Percentiles rank a stretch among this genome's conserved stretches.
phyloP scores from a whole-genome alignment of 2,113 vertebrate species.

The Dasyprocta punctata region DNA sequence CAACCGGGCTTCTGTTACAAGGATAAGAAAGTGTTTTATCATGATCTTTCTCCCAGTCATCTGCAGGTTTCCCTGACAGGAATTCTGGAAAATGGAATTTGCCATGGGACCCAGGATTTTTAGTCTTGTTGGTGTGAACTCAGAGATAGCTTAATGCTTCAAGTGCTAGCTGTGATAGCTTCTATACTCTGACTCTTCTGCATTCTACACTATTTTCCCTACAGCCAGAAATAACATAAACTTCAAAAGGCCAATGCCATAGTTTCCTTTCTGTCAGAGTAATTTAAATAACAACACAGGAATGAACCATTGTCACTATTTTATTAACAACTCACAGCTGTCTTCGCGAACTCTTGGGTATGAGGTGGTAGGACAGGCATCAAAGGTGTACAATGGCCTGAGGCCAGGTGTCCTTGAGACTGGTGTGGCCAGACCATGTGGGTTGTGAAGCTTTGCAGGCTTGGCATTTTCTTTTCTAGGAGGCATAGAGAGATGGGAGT shows the following conservation, averaged over 20 bases:
- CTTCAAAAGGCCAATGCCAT: slow-evolving; percentile 14
- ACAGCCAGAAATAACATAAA: background rate
- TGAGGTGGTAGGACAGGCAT: background rate
- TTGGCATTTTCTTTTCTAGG: background rate
- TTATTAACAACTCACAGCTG: background rate
- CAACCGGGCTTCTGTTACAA: background rate
- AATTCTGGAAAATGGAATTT: background rate
- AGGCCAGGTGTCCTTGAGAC: background rate
- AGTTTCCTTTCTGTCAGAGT: background rate
- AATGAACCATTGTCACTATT: background rate
- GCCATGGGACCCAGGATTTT: background rate
- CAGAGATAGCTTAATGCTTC: background rate
- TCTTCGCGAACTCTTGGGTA: background rate
- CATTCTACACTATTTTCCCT: background rate
- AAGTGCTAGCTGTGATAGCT: background rate
- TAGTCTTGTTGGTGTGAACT: background rate
- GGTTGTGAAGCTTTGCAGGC: background rate
- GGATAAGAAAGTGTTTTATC: background rate
- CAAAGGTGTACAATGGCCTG: background rate
- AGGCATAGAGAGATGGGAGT: background rate
- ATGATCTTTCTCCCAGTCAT: background rate
- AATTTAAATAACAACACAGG: slow-evolving; percentile 21
- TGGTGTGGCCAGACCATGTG: fast-evolving
- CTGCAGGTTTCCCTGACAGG: background rate
- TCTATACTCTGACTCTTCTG: background rate